Base-by-base conservation (phyloP, 37 sponge, comb jelly and placozoan genomes). In the Theonella swinhoei region DNA sequence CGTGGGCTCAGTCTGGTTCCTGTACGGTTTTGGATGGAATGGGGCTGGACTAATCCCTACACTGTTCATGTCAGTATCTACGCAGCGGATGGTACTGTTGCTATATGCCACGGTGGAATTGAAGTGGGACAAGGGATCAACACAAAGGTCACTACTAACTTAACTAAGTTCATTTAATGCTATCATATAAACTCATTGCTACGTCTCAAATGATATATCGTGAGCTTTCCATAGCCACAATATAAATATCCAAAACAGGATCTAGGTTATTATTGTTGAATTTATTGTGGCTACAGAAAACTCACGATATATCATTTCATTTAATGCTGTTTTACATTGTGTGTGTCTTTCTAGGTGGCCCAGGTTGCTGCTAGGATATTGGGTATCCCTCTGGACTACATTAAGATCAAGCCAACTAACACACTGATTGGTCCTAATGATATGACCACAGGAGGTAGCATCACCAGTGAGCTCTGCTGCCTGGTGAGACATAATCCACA, bases 71-170 rank as follows among this genome's bases (percentile, higher is more conserved):
- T 94, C 35, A 83, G 84, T 67, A 75, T 94, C 38, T 94, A 90
- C 76, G 77, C 85, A 34, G 77, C 25, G 11, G 94, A 94, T 84
- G 94, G 91, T 2, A 81, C 94, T 28, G 94, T 94, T 19, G 84
- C 91, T 29, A 75, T 94, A 7, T 42, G 83, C 29, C 88, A 87
- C 39, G 91, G 84, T 64, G 91, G 94, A 72, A 79, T 94, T 14
- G 94, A 94, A 42, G 79, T 94, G 41, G 94, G 94, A 54, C 94
- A 94, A 34, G 91, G 94, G 23, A 80, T 94, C 58, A 93, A 89
- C 77, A 87, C 88, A 25, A 94, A 94, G 86, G 91, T 86, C 9
- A 0, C 32, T 24, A 37, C 28, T 2, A 19, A 34, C 23, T 11
- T 29, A 11, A n/a, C 31, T 9, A 23, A 67, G 60, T 58, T 20